A percentile compares a stretch with the other conserved stretches of the same genome.
These are phyloP conservation scores for Octopus sinensis DNA, from an alignment of 1,140 invertebrate species.

Conservation along the genomic window DNA sequence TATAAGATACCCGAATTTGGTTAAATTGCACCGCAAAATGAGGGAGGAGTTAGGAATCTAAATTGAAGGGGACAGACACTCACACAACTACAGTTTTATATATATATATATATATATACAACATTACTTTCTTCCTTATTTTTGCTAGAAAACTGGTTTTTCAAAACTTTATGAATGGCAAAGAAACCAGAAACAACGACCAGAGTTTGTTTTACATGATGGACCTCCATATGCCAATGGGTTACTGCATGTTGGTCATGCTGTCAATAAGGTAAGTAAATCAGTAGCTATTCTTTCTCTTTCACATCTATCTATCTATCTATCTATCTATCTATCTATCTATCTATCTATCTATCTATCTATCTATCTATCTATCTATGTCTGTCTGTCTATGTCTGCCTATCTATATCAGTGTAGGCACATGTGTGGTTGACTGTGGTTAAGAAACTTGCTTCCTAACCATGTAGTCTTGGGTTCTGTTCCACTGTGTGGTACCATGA, in stretches of 20 bases:
- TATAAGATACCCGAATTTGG: no score
- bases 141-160: conserved; percentile 70
- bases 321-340: no score
- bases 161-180: conserved; percentile 82
- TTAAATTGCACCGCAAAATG: not conserved
- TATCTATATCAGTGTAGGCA: no score
- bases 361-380: no score
- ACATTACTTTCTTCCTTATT: not conserved
- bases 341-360: no score
- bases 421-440: no score
- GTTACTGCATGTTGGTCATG: conserved; percentile 92
- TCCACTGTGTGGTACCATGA: no score
- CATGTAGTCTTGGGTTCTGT: no score
- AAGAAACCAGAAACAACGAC: conserved; percentile 63
- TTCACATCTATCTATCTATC: no score
- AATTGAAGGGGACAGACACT: not conserved
- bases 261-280: conserved; percentile 84
- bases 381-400: no score
- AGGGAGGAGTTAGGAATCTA: not conserved
- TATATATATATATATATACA: not conserved
- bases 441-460: no score
- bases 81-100: not conserved
- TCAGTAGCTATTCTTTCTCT: not conserved
- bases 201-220: conserved; percentile 89
- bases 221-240: conserved; percentile 99